Conservation (phyloP, 2,113 vertebrate genomes). For the Poeciliopsis occidentalis region DNA sequence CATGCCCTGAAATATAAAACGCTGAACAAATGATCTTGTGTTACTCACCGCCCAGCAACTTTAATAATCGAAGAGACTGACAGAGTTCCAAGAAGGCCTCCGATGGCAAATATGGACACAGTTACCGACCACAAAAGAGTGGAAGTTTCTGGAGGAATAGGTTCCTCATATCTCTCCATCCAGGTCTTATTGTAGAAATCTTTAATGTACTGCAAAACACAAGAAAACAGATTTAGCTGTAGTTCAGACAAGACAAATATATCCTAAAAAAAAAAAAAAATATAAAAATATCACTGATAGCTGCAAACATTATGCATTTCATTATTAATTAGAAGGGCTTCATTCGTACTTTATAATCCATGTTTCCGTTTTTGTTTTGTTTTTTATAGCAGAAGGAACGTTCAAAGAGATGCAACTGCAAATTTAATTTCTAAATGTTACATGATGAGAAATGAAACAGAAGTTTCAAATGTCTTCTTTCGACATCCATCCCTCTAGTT, state of each 20-base stretch:
- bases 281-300: background rate
- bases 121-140: conserved; percentile 93
- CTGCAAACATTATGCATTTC: background rate
- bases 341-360: no score
- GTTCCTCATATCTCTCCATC: conserved; percentile 79
- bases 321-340: background rate
- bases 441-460: no score
- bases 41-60: conserved; percentile 86
- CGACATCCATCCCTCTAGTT: no score
- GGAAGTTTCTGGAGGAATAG: conserved; percentile 66
- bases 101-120: conserved; percentile 92
- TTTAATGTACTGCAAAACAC: conserved; percentile 85
- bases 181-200: conserved; percentile 91
- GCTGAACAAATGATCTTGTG: background rate
- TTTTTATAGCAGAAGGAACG: no score
- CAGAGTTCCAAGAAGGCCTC: conserved; percentile 88
- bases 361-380: no score
- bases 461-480: no score
- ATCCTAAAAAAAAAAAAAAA: background rate
- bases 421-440: no score
- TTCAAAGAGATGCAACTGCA: no score
- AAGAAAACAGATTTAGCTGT: background rate
- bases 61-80: conserved; percentile 84
- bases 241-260: background rate
- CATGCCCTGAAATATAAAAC: background rate